Evolutionary conservation across 1,140 invertebrate genomes (phyloP), one percentile per base, ranked within the genome.

Genomic region (Lordiphosa mommai): DNA sequence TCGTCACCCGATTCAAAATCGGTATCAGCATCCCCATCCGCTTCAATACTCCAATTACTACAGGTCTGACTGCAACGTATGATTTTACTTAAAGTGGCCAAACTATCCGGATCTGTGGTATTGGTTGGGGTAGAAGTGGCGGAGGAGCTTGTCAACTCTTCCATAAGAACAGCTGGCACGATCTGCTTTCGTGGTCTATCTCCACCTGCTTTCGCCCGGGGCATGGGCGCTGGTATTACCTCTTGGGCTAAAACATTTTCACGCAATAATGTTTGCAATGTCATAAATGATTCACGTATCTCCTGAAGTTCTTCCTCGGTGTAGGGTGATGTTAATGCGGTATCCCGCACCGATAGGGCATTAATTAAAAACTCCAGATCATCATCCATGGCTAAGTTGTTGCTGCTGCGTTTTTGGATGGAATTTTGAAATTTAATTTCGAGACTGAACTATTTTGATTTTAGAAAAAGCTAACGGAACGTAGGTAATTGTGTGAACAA

Each of bases 301-400:
- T 82, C 77, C 7, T 23, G 8, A 2, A 82, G 8, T 52, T 82
- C 38, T 0, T 12, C 13, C 4, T 30, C 23, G 3, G 51, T 55
- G n/a, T 56, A 72, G 1, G 33, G 29, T 3, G 16, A n/a, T 6
- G 72, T 63, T 0, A 84, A n/a, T 0, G 46, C 72, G 0, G 72
- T 65, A 10, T 53, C 36, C n/a, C 51, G 34, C 13, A 55, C 29
- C 8, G 77, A 77, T 40, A 82, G 30, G 5, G 77, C 58, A 6
- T 50, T 56, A 1, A 82, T 82, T 4, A 82, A 38, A 27, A 84
- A 82, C 8, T 84, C 55, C 12, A 82, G 29, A 8, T 82, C 77
- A 4, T 65, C 36, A 5, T 82, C 72, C 77, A 82, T 82, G 13
- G 29, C 20, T 23, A n/a, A n/a, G n/a, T 5, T 1, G 2, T 5